phyloP scores from a whole-genome alignment of 2,888 invertebrate genomes.

The Galerucella calmariensis region DNA sequence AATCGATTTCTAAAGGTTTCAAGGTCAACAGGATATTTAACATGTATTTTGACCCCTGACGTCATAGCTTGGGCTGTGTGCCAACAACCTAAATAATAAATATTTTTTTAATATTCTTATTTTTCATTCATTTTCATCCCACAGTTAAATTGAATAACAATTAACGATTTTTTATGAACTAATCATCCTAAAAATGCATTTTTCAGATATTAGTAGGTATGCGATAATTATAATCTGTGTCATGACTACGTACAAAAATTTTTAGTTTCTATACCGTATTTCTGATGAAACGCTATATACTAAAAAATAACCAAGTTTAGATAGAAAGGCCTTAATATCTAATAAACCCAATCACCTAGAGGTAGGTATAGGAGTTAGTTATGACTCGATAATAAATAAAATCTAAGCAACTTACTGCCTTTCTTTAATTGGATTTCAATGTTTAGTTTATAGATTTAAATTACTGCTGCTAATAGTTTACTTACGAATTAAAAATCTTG shows the following conservation, averaged over 20 bases:
- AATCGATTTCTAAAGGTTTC: conserved; percentile 39
- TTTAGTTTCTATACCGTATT: not conserved
- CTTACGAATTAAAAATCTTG: conserved; percentile 29
- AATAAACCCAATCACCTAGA: not conserved
- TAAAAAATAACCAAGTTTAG: not conserved
- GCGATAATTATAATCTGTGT: not conserved
- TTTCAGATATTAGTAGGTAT: not conserved
- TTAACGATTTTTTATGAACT: not conserved
- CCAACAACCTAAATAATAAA: conserved; percentile 34
- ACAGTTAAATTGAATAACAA: not conserved
- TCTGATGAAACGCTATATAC: not conserved
- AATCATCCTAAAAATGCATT: not conserved
- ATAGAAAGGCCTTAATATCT: not conserved
- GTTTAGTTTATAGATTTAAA: conserved; percentile 6
- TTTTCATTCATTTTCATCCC: not conserved
- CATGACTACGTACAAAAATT: no score
- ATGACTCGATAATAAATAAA: conserved; percentile 7
- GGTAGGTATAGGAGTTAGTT: not conserved
- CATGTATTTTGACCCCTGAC: conserved; percentile 40
- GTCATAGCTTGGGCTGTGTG: conserved; percentile 47
- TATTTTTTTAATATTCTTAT: conserved; percentile 7
- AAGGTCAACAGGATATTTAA: conserved; percentile 42
- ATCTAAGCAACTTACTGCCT: conserved; percentile 23
- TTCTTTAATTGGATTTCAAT: not conserved
- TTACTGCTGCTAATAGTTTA: conserved; percentile 26